Percentiles rank a stretch among this genome's conserved stretches.
Evolutionary conservation across 64 coral and sea anemone species (phyloP).

Genomic region (Porites australiensis): DNA sequence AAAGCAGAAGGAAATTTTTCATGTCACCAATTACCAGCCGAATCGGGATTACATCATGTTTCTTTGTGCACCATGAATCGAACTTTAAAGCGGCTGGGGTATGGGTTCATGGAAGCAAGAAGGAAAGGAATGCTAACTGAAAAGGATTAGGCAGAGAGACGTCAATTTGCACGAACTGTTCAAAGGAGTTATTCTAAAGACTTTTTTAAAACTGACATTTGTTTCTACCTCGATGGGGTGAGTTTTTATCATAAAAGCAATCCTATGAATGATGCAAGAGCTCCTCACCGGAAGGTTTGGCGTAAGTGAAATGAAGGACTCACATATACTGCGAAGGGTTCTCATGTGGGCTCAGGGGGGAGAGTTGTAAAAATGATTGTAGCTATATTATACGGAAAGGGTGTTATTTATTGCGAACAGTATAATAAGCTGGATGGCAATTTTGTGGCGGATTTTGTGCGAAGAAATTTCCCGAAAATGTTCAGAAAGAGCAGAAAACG

Average conservation of each 20-base stretch:
- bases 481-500: constrained; percentile 3
- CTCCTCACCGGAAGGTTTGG: constrained; percentile 4
- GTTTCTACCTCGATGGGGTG: constrained; percentile 30
- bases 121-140: constrained; percentile 28
- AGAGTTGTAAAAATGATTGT: constrained; percentile 9
- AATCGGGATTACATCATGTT: not conserved
- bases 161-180: constrained; percentile 1
- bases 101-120: not conserved
- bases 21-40: not conserved
- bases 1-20: constrained; percentile 58
- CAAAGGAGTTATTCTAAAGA: not conserved
- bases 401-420: constrained; percentile 25
- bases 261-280: not conserved
- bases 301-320: constrained; percentile 19
- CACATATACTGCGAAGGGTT: constrained; percentile 24
- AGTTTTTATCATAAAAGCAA: constrained; percentile 31
- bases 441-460: constrained; percentile 1
- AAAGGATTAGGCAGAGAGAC: not conserved
- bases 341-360: constrained; percentile 11
- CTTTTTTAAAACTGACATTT: not conserved
- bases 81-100: not conserved
- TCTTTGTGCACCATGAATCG: too few relatives aligned
- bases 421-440: constrained; percentile 27
- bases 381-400: not conserved
- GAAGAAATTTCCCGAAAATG: not conserved